Percentiles rank a stretch among this genome's conserved stretches.
These are phyloP conservation scores for Cyaniris semiargus DNA, from an alignment of 2,888 invertebrate species.

Conservation along the genomic window DNA sequence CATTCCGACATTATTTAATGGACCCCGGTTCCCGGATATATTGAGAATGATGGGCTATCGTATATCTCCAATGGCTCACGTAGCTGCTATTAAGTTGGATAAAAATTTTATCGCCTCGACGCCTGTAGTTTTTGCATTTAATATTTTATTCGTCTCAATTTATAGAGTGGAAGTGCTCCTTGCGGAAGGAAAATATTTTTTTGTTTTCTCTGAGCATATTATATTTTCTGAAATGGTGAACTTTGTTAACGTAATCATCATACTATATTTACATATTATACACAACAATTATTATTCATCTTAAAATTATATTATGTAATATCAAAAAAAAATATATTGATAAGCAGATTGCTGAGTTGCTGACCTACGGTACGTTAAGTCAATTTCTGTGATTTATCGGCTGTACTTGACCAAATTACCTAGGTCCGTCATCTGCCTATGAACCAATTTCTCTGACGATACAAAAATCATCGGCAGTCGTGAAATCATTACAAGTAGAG, in stretches of 20 bases:
- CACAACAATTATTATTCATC: too few species aligned
- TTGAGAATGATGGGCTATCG: neutral
- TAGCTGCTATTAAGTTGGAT: neutral
- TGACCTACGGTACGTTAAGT: too few species aligned
- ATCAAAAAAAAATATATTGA: too few species aligned
- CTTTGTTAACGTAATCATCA: neutral
- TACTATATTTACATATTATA: constrained; percentile 21
- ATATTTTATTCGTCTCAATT: constrained; percentile 7
- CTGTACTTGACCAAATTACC: too few species aligned
- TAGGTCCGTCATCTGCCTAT: too few species aligned
- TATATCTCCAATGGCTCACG: neutral
- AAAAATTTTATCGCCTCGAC: neutral
- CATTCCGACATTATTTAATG: neutral
- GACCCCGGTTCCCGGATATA: neutral
- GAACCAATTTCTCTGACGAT: too few species aligned
- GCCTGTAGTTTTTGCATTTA: neutral
- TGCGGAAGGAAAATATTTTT: neutral
- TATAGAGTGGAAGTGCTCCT: neutral
- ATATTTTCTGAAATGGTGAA: neutral
- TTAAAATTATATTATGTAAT: too few species aligned
- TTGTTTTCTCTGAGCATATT: neutral
- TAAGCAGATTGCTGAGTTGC: too few species aligned
- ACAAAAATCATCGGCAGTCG: too few species aligned
- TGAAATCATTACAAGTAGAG: neutral
- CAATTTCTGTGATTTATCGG: too few species aligned